Evolutionary conservation across 2,888 invertebrate species (phyloP).

Genomic region (Ormyrus thymus): DNA sequence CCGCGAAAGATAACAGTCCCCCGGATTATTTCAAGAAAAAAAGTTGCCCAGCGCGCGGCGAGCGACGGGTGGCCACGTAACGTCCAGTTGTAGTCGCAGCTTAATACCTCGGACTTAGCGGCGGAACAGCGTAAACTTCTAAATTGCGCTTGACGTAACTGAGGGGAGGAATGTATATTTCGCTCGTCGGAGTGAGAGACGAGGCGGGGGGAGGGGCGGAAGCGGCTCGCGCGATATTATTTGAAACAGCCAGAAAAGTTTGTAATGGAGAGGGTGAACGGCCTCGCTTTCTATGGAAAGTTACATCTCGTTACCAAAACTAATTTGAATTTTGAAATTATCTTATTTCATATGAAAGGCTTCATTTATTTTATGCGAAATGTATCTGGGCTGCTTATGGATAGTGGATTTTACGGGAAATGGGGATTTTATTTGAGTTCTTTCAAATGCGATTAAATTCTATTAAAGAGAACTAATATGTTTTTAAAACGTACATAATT

Average conservation of each 20-base stretch:
- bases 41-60: no score
- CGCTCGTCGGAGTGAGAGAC: no score
- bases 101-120: conserved; percentile 10
- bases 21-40: conserved; percentile 30
- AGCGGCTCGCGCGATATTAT: not conserved
- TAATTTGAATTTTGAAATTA: conserved; percentile 13
- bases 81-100: conserved; percentile 12
- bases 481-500: no score
- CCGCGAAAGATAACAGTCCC: conserved; percentile 27
- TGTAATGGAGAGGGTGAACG: not conserved
- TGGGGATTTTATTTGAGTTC: no score
- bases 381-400: no score
- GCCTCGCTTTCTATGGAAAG: not conserved
- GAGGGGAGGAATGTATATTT: no score
- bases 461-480: no score
- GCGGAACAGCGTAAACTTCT: conserved; percentile 54
- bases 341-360: no score
- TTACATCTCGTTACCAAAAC: not conserved
- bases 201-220: no score
- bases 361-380: not conserved
- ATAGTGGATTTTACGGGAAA: no score
- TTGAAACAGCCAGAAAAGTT: conserved; percentile 25
- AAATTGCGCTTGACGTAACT: conserved; percentile 53
- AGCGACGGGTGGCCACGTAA: no score
- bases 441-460: no score